phyloP scores from a whole-genome alignment of 2,797 vertebrate genomes.

The Ceryle rudis region DNA sequence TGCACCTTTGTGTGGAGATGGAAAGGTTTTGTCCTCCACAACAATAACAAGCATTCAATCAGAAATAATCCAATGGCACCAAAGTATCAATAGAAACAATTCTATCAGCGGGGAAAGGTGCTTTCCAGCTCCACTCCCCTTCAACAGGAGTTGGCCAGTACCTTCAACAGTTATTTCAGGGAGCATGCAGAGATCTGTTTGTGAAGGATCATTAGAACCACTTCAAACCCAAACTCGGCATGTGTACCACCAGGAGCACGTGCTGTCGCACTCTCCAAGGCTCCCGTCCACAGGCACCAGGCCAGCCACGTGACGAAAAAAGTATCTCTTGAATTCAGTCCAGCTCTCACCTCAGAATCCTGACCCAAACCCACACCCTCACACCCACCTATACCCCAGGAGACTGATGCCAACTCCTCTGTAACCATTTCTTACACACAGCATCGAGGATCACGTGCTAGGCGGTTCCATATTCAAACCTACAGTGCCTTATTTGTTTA shows the following conservation, averaged over 20 bases:
- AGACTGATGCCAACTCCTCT: neutral
- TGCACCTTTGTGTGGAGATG: rapidly evolving
- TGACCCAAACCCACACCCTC: neutral
- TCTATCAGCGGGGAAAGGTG: neutral
- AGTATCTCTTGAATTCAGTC: neutral
- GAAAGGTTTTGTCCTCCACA: neutral
- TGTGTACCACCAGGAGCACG: neutral
- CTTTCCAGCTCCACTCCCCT: neutral
- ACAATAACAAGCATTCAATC: neutral
- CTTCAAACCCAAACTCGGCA: rapidly evolving
- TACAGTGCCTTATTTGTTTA: neutral
- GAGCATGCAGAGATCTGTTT: neutral
- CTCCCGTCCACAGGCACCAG: neutral
- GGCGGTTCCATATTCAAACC: neutral
- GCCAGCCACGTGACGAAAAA: neutral
- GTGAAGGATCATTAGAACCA: neutral
- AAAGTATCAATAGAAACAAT: neutral
- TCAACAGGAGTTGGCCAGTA: neutral
- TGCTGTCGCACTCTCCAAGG: neutral
- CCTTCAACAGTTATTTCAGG: neutral
- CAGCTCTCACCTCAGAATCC: neutral
- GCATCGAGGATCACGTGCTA: rapidly evolving
- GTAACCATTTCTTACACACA: neutral
- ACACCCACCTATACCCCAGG: rapidly evolving
- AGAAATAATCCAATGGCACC: neutral